These are phyloP conservation scores for Lithophane leautieri DNA, from an alignment of 2,888 invertebrate genomes.

Conservation along the genomic window DNA sequence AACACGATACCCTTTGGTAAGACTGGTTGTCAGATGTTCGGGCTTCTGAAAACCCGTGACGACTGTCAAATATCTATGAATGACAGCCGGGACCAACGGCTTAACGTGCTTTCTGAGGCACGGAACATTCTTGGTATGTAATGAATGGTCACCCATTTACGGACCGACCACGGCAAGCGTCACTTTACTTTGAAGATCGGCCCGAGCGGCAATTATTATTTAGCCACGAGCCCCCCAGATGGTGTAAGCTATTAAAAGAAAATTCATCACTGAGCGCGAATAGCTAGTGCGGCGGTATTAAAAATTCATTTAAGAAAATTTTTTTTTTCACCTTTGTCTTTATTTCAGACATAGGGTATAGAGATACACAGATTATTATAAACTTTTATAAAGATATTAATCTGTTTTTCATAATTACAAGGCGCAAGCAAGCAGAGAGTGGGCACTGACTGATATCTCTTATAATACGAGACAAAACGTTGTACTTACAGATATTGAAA, in stretches of 20 bases:
- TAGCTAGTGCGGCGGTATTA: background rate
- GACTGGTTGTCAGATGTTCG: background rate
- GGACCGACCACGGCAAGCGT: no score
- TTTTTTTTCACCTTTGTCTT: background rate
- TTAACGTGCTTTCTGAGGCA: background rate
- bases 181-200: background rate
- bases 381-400: background rate
- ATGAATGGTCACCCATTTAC: background rate
- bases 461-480: background rate
- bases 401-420: background rate
- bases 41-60: background rate
- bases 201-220: background rate
- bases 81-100: background rate
- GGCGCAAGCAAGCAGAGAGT: background rate
- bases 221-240: background rate
- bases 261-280: background rate
- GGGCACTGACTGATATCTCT: background rate
- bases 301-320: background rate
- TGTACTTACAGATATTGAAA: background rate
- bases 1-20: background rate
- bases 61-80: background rate
- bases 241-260: conserved; percentile 3
- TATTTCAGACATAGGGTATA: no score
- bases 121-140: background rate
- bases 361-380: no score